phyloP scores from a whole-genome alignment of 2,113 vertebrate species.

The Halichoerus grypus region DNA sequence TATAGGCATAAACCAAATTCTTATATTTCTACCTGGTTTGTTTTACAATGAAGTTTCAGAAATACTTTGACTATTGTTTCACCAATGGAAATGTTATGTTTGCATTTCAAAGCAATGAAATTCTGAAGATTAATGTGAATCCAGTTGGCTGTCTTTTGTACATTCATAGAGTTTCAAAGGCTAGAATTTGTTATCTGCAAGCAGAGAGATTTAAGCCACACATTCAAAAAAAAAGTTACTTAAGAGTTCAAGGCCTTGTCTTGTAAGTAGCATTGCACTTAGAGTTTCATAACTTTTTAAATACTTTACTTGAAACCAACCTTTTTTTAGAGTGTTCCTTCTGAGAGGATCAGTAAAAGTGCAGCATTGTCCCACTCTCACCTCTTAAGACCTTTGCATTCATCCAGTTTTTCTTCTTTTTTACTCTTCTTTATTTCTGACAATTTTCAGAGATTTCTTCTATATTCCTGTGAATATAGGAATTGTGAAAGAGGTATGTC shows the following conservation, averaged over 20 bases:
- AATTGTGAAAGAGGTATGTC: neutral
- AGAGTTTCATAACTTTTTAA: conserved; percentile 59
- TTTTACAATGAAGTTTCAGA: conserved; percentile 44
- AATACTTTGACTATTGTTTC: neutral
- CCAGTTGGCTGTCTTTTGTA: neutral
- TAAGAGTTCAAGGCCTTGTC: conserved; percentile 10
- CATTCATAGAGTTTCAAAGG: neutral
- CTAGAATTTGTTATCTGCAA: neutral
- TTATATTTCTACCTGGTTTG: neutral
- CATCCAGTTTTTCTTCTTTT: neutral
- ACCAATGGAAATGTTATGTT: conserved; percentile 9
- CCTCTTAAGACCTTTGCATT: conserved; percentile 22
- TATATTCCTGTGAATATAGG: neutral
- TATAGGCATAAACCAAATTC: neutral
- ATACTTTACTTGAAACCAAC: conserved; percentile 36
- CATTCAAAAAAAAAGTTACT: neutral
- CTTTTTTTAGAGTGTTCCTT: conserved; percentile 28
- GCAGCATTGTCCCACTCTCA: neutral
- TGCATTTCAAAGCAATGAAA: conserved; percentile 33
- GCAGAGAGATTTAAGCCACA: neutral
- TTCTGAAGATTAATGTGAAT: neutral
- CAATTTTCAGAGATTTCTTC: neutral
- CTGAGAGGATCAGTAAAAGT: conserved; percentile 10
- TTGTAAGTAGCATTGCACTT: conserved; percentile 44
- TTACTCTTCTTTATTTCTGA: neutral